Percentiles rank a stretch among this genome's conserved stretches.
Conservation (phyloP, 2,797 vertebrate species). For the Alcedo atthis region DNA sequence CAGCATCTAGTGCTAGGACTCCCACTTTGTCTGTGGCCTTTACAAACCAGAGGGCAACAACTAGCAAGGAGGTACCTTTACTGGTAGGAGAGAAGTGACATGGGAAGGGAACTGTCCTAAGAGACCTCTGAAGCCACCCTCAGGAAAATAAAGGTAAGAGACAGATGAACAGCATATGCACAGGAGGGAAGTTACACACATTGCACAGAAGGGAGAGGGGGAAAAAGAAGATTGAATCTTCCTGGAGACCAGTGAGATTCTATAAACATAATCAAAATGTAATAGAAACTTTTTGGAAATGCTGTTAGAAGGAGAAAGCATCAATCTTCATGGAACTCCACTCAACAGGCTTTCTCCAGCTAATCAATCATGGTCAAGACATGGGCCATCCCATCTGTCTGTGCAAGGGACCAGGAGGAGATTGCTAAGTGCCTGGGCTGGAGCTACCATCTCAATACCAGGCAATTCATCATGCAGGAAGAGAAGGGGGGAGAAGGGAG, state of each 20-base stretch:
- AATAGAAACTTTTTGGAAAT: conserved; percentile 90
- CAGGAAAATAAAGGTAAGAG: conserved; percentile 31
- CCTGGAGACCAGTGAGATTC: conserved; percentile 82
- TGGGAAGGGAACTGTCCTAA: neutral
- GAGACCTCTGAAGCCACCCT: neutral
- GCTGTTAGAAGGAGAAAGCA: conserved; percentile 87
- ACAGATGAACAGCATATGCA: conserved; percentile 49
- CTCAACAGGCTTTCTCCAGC: conserved; percentile 87
- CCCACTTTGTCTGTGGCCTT: neutral
- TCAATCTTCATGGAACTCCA: conserved; percentile 88
- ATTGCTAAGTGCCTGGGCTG: conserved; percentile 80
- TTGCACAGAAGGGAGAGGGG: conserved; percentile 60
- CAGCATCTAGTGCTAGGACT: neutral
- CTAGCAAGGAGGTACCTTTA: neutral
- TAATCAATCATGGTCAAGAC: conserved; percentile 88
- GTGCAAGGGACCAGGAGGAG: conserved; percentile 79
- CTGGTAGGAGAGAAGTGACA: neutral
- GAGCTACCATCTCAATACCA: conserved; percentile 80
- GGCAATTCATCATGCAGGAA: conserved; percentile 83
- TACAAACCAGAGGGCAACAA: neutral
- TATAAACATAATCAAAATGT: conserved; percentile 88
- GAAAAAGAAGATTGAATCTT: conserved; percentile 81
- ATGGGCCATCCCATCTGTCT: conserved; percentile 84
- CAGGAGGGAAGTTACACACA: conserved; percentile 51
- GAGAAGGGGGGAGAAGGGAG: conserved; percentile 34